A percentile compares a stretch with the other conserved stretches of the same genome.
Evolutionary conservation across 2,888 invertebrate genomes (phyloP).

Genomic region (Nymphalis polychloros): DNA sequence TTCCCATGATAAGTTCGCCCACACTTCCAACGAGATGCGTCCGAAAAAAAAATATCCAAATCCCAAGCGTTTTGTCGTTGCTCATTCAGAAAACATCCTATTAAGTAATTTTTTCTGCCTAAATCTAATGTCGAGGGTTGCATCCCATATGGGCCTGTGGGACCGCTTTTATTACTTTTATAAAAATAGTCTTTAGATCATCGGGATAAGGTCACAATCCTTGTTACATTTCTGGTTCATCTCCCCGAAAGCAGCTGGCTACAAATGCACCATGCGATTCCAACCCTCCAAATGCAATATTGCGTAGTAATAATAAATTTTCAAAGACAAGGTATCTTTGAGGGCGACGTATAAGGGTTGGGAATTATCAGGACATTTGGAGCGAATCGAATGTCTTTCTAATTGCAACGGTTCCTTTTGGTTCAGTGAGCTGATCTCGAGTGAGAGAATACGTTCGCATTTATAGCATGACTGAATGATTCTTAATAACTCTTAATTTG

Average conservation of each 20-base stretch:
- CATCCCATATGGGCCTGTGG: constrained; percentile 73
- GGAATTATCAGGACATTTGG: constrained; percentile 63
- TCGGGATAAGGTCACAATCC: constrained; percentile 42
- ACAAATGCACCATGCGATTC: constrained; percentile 67
- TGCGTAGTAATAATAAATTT: constrained; percentile 78
- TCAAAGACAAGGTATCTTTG: constrained; percentile 71
- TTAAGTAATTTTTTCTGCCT: constrained; percentile 77
- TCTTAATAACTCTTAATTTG: neutral
- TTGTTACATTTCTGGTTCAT: constrained; percentile 17
- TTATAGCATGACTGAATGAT: neutral
- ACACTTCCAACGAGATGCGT: constrained; percentile 42
- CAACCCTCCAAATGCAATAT: constrained; percentile 71
- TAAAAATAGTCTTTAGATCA: constrained; percentile 44
- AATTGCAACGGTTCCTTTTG: constrained; percentile 43
- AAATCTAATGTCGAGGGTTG: constrained; percentile 77
- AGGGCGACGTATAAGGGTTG: constrained; percentile 64
- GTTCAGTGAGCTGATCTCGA: constrained; percentile 38
- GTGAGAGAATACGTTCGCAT: constrained; percentile 29
- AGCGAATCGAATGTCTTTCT: constrained; percentile 45
- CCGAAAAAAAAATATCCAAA: constrained; percentile 48
- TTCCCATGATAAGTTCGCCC: constrained; percentile 42
- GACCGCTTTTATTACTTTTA: constrained; percentile 45
- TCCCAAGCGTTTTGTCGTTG: constrained; percentile 54
- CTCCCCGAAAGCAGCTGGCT: constrained; percentile 63
- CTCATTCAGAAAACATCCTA: constrained; percentile 78